Percentiles rank a stretch among this genome's conserved stretches.
Conservation (phyloP, 2,113 vertebrate species). For the Notothenia rossii region DNA sequence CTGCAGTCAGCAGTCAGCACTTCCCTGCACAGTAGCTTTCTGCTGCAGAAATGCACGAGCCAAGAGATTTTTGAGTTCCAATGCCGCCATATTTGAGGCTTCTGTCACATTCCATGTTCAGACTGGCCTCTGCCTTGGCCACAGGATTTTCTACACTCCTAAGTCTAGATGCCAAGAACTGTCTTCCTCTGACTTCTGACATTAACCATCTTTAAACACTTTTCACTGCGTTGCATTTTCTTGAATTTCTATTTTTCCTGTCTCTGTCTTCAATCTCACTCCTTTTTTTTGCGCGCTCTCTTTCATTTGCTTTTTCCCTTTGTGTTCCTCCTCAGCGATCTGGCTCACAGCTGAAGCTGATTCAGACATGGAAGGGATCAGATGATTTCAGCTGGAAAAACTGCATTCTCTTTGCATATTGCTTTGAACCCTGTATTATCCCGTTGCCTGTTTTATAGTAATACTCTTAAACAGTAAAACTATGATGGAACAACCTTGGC, state of each 20-base stretch:
- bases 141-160: constrained; percentile 54
- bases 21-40: constrained; percentile 73
- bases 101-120: constrained; percentile 67
- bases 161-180: constrained; percentile 61
- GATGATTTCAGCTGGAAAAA: constrained; percentile 82
- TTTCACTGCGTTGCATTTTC: constrained; percentile 67
- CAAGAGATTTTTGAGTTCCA: constrained; percentile 75
- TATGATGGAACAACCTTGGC: constrained; percentile 56
- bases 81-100: constrained; percentile 64
- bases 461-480: constrained; percentile 71
- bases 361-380: constrained; percentile 79
- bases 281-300: constrained; percentile 43
- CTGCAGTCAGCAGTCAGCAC: constrained; percentile 77
- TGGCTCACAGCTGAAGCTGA: constrained; percentile 80
- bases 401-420: constrained; percentile 77
- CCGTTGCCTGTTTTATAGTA: constrained; percentile 79
- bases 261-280: constrained; percentile 53
- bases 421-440: constrained; percentile 79
- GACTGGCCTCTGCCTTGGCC: constrained; percentile 65
- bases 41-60: constrained; percentile 71
- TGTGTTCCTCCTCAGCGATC: constrained; percentile 71
- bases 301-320: constrained; percentile 68
- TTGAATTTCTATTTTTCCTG: constrained; percentile 50
- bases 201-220: constrained; percentile 78
- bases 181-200: constrained; percentile 67